Evolutionary conservation across 2,113 vertebrate species (phyloP), one percentile per base, ranked within the genome.

Genomic region (Pituophis catenifer): DNA sequence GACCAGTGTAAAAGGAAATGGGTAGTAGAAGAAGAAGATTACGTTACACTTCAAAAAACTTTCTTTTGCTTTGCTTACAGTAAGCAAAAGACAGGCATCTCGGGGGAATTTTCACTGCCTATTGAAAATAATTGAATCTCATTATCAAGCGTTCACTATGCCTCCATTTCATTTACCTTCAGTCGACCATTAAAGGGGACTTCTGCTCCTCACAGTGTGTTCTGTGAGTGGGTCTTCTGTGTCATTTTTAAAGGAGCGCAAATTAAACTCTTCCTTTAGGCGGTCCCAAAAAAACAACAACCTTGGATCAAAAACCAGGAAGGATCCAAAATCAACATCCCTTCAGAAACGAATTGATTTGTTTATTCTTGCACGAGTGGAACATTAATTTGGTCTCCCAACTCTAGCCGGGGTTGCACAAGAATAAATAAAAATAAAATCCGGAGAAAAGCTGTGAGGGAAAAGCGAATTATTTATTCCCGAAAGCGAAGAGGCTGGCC

Each of bases 121-220:
- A 21, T 86, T 94, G 94, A 86, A 97, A 97, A 96, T 97, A 98
- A 97, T 11, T 97, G 96, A 97, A 97, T 96, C 92, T 96, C 94
- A 96, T 96, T 97, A 96, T 86, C 87, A 95, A 96, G 90, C 0
- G 89, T 91, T 81, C 86, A 93, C 93, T 94, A 9, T 58, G 92
- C 95, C 96, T 91, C 3, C 11, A 54, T 94, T 94, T 92, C 70
- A 52, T 94, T 94, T 95, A 96, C 62, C 90, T 91, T 94, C 93
- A 95, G 96, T 95, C 94, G 96, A 70, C 88, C 0, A 1, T 93
- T 97, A 93, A 96, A 96, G 94, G 33, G 2, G 90, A 65, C 86
- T 94, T 93, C 91, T 94, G 93, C 87, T 96, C 92, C 93, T 87
- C 94, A 33, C 86, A 93, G 93, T 59, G 54, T 62, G 75, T 95